Base-by-base conservation (phyloP, 2,113 vertebrate species). In the Oreochromis tanganicae region DNA sequence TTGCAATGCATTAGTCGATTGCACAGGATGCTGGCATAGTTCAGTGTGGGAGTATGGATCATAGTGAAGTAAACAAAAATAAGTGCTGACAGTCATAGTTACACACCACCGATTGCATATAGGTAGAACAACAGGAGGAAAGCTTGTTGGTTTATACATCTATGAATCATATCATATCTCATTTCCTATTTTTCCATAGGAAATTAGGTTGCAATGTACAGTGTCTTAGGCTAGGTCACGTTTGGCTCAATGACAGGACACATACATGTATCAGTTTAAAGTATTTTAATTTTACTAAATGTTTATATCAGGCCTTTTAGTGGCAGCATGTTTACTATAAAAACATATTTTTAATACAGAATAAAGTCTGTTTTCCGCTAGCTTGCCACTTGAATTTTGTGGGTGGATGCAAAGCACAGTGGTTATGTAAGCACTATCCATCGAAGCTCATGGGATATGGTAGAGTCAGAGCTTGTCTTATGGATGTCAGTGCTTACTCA, bases 61-160 rank as follows among this genome's bases (percentile, higher is more conserved):
- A 75, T 78, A 85, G 68, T 85, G 79, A 87, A 86, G 82, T 91
- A 91, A 94, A 91, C 91, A 91, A 88, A 92, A 84, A 87, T 91
- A 89, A 87, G 79, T 88, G 82, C 34, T 87, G 89, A 88, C 38
- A 81, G 85, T 86, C 56, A 84, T 82, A 81, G 90, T 79, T 87
- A 84, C 87, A 87, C 81, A 86, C 83, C 81, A 63, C 41, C 10
- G 46, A 90, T 86, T 66, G 73, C 13, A 29, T 68, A 68, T 83
- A 17, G 50, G 87, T 88, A 82, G 79, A 88, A 80, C 86, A 89
- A 82, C 16, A 21, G 43, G 12, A 87, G 41, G 21, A 46, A 46
- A 48, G 68, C 8, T 73, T 46, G 12, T 27, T 21, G n/a, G 36
- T 14, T 68, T 41, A 7, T 41, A 41, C 34, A 21, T 21, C 27